Evolutionary conservation across 2,888 invertebrate species (phyloP).

Genomic region (Sericinus montela): DNA sequence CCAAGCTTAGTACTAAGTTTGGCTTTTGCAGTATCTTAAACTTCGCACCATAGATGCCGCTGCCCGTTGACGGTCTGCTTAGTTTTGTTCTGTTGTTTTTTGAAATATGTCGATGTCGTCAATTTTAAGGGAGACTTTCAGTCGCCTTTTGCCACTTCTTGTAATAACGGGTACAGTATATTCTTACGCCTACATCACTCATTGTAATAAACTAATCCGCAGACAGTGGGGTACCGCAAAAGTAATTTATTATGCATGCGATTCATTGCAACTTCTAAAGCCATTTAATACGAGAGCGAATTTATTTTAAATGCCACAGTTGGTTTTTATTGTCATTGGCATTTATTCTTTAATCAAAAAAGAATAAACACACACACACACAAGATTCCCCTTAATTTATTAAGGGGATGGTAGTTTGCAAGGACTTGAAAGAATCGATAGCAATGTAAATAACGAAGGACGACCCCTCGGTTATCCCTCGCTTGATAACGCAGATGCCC

Average conservation of each 20-base stretch:
- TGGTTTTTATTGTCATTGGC: slow-evolving; percentile 13
- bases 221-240: not conserved
- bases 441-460: slow-evolving; percentile 58
- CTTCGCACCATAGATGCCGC: no score
- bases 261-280: not conserved
- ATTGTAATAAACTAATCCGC: no score
- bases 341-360: slow-evolving; percentile 11
- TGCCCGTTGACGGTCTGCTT: no score
- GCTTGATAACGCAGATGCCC: slow-evolving; percentile 59
- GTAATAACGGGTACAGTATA: no score
- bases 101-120: no score
- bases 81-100: no score
- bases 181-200: no score
- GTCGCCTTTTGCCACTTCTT: no score
- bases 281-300: slow-evolving; percentile 1
- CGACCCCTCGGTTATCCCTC: slow-evolving; percentile 42
- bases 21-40: no score
- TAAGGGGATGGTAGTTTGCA: slow-evolving; percentile 27
- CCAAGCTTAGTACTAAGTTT: no score
- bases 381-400: slow-evolving; percentile 14
- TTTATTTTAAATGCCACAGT: slow-evolving; percentile 7
- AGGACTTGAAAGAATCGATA: slow-evolving; percentile 53
- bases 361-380: no score
- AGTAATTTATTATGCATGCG: not conserved
- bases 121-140: no score